Evolutionary conservation across 2,797 vertebrate genomes (phyloP).

Genomic region (Urocyon cinereoargenteus): DNA sequence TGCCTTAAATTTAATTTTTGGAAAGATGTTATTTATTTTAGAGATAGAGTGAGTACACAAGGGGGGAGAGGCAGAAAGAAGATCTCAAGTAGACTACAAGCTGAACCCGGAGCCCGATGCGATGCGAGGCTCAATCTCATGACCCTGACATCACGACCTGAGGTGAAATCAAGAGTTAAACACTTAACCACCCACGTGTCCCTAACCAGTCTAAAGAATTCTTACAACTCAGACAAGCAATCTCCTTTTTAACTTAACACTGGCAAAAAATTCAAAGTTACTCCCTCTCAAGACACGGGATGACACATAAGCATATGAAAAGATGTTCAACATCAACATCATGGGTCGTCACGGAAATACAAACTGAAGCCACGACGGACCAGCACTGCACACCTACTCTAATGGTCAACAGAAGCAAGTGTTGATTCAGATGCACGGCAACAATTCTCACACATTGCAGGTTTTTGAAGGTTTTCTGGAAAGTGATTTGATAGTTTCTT

Average conservation of each 20-base stretch:
- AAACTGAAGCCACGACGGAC: neutral
- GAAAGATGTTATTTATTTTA: neutral
- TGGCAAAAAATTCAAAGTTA: neutral
- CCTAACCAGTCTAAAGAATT: neutral
- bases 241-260: slow-evolving; percentile 17
- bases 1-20: neutral
- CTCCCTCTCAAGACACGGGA: neutral
- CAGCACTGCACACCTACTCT: neutral
- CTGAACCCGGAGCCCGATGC: neutral
- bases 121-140: neutral
- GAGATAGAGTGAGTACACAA: no score
- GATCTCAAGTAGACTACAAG: neutral
- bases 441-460: neutral
- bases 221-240: neutral
- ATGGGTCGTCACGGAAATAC: neutral
- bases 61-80: neutral
- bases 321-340: neutral
- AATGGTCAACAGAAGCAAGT: neutral
- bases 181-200: neutral
- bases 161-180: neutral
- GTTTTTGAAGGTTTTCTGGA: neutral
- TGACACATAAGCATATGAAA: neutral
- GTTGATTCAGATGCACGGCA: neutral
- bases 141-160: neutral
- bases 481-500: neutral